Base-by-base conservation (phyloP, 2,113 vertebrate genomes). In the Epinephelus moara region DNA sequence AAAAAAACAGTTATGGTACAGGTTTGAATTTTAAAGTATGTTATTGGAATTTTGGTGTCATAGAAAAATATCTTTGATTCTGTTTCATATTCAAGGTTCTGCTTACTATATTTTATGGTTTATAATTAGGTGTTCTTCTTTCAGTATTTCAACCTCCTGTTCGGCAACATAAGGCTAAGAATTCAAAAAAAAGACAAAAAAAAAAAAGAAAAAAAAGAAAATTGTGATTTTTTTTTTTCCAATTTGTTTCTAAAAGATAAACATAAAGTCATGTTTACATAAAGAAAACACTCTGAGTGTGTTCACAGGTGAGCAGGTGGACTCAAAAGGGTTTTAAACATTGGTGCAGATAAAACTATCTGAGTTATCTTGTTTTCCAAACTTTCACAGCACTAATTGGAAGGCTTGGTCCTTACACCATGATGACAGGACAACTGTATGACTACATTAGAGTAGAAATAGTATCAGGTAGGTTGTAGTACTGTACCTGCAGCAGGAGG, bases 401-500 rank as follows among this genome's bases (percentile, higher is more conserved):
- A 37, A 42, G 37, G 12, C 17, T 30, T 18, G 7, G 27, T n/a
- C 11, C 21, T 37, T 25, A 49, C 47, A 47, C 6, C 23, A 53
- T 6, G 12, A 47, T 56, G 19, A 55, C 55, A 40, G 1, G 4
- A 2, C 12, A 4, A 14, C 30, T 55, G 15, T 23, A 1, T 47
- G 25, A 47, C 3, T 49, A 6, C 1, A 56, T 10, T 1, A 3
- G 7, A 17, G 21, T 3, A 68, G n/a, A 17, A 21, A 73, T 2
- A 33, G 2, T 18, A 25, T 14, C 30, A 9, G 23, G 11, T 7
- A 21, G 49, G 27, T 2, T 18, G 0, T 13, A 66, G 45, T 0
- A 6, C 15, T 17, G 33, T 93, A 99, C 98, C 97, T 99, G 98
- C 49, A 99, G 95, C 50, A 99, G 96, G 21, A 99, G 96, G 61